Evolutionary conservation across 2,797 vertebrate genomes (phyloP), one percentile per base, ranked within the genome.

Genomic region (Sebastolobus alascanus): DNA sequence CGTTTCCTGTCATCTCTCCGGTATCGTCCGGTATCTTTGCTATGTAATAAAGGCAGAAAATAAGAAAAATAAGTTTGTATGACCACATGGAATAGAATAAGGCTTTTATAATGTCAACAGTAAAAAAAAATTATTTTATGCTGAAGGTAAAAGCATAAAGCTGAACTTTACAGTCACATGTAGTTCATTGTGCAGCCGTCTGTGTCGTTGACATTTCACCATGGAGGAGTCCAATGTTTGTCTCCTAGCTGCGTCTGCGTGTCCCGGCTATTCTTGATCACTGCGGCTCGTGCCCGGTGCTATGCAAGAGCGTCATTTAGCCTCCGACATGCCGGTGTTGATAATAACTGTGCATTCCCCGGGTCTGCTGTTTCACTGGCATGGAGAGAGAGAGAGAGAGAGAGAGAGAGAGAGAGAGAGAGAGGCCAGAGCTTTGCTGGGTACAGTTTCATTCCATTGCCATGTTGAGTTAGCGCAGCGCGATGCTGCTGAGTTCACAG

Each of bases 291-390:
- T 84, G 87, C 70, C 88, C 11, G 60, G 29, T 76, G 85, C 87
- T 77, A 58, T 69, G 83, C 78, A 13, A 54, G 61, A 82, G 73
- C 70, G 65, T 82, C 83, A 87, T 80, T 84, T 67, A 64, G 50
- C 81, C 83, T 37, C 60, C 13, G 83, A 86, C 89, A 77, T 7
- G 75, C 79, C 80, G 80, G 65, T 72, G 84, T 92, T 91, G 90
- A 91, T 93, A 89, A 91, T 92, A 93, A 92, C 90, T 83, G 86
- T 82, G 84, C 91, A 88, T 92, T 92, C 88, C 84, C 80, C 22
- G 2, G 75, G 84, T 89, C 88, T 91, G 87, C 87, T 77, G 81
- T 89, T 90, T 89, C 78, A 55, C 84, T 87, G 84, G 81, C 78
- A 83, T 65, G 16, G 20, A 77, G 73, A 84, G 71, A 56, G n/a